These are phyloP conservation scores for Tachyglossus aculeatus DNA, from an alignment of 2,797 vertebrate species.

Conservation along the genomic window DNA sequence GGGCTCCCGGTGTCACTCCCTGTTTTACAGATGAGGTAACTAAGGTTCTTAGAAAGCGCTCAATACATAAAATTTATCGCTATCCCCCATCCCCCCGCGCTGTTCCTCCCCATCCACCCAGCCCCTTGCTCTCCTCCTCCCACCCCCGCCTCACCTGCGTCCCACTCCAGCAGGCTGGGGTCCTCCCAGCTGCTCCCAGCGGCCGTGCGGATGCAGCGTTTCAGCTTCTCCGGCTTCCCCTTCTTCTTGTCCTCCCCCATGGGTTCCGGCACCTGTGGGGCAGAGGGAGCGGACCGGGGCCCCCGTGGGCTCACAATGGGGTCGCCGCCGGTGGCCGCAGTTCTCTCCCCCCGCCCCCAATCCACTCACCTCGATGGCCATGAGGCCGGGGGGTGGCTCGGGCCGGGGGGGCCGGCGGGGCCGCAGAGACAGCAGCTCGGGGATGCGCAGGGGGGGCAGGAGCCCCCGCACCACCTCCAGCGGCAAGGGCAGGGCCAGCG, in stretches of 20 bases:
- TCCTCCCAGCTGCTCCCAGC: constrained; percentile 91
- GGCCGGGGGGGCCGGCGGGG: constrained; percentile 54
- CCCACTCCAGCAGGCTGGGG: constrained; percentile 88
- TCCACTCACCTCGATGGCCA: constrained; percentile 60
- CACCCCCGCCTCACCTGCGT: constrained; percentile 73
- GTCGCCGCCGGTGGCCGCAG: neutral
- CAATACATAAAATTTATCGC: no score
- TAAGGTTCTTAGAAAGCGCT: no score
- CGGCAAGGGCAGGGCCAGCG: constrained; percentile 78
- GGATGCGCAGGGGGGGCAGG: constrained; percentile 53
- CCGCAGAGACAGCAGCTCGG: constrained; percentile 61
- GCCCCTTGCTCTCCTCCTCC: neutral
- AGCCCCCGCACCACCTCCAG: constrained; percentile 67
- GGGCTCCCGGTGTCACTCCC: no score
- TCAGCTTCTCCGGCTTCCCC: constrained; percentile 82
- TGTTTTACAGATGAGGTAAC: no score
- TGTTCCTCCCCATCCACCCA: neutral
- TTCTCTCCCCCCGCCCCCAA: neutral
- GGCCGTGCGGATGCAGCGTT: constrained; percentile 89
- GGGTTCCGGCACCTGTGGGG: constrained; percentile 75
- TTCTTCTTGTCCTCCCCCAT: constrained; percentile 87
- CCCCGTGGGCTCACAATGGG: neutral
- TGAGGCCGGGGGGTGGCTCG: constrained; percentile 64
- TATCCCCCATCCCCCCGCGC: neutral
- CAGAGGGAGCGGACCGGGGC: neutral